These are phyloP conservation scores for Nezara viridula DNA, from an alignment of 2,888 invertebrate genomes.

Conservation along the genomic window DNA sequence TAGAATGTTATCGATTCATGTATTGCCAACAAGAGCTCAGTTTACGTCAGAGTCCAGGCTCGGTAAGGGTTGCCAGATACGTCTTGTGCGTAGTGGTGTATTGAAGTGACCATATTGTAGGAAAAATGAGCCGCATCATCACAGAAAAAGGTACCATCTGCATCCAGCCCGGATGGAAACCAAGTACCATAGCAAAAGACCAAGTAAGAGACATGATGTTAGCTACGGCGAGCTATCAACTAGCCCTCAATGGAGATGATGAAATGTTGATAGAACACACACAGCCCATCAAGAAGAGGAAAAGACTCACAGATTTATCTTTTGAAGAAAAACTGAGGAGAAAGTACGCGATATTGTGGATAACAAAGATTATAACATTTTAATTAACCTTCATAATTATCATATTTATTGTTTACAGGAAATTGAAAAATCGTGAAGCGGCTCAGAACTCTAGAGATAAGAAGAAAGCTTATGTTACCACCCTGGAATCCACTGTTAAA, in stretches of 20 bases:
- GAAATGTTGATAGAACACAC: constrained; percentile 25
- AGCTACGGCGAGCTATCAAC: constrained; percentile 61
- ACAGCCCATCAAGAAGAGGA: constrained; percentile 67
- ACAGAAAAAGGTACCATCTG: constrained; percentile 29
- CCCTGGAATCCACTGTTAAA: constrained; percentile 80
- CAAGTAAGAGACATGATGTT: constrained; percentile 64
- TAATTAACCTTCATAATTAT: neutral
- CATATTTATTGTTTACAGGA: constrained; percentile 74
- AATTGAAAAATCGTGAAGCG: constrained; percentile 95
- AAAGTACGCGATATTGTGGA: constrained; percentile 60
- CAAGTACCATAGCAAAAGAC: constrained; percentile 51
- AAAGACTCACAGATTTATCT: constrained; percentile 60
- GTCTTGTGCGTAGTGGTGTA: neutral
- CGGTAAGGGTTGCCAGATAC: neutral
- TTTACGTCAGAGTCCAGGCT: neutral
- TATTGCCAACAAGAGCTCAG: neutral
- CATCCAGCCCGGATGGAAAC: constrained; percentile 9
- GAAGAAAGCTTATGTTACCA: constrained; percentile 81
- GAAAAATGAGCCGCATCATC: neutral
- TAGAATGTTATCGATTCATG: neutral
- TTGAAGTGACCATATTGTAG: neutral
- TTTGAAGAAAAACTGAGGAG: constrained; percentile 62
- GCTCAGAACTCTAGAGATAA: constrained; percentile 97
- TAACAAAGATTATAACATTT: neutral
- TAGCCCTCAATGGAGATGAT: neutral